phyloP scores from a whole-genome alignment of 2,888 invertebrate genomes.

The Cordilura impudica region DNA sequence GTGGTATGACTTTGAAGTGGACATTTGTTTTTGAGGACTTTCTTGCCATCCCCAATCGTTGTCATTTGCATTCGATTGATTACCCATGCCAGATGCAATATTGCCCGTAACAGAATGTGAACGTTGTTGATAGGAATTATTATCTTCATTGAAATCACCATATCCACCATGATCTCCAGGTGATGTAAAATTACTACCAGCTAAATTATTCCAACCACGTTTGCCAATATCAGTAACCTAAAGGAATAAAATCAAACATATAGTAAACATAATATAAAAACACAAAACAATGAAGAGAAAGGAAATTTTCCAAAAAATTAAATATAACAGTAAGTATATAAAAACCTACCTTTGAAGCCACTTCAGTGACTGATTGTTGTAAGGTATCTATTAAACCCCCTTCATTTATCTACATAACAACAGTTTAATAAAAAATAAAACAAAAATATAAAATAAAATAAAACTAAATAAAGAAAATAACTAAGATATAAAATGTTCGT shows the following conservation, averaged over 20 bases:
- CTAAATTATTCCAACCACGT: conserved; percentile 83
- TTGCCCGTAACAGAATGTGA: conserved; percentile 76
- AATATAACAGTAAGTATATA: not conserved
- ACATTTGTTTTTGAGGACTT: conserved; percentile 68
- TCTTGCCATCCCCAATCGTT: conserved; percentile 77
- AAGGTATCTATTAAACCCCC: conserved; percentile 84
- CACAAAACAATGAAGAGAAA: not conserved
- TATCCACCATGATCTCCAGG: conserved; percentile 72
- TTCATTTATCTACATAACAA: conserved; percentile 82
- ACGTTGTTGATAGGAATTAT: conserved; percentile 75
- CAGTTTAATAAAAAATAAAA: conserved; percentile 72
- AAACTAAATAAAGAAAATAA: conserved; percentile 65
- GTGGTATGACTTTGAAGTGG: conserved; percentile 72
- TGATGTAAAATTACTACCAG: conserved; percentile 79
- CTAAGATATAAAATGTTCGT: too few relatives aligned
- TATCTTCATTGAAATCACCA: conserved; percentile 72
- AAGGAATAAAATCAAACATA: conserved; percentile 2
- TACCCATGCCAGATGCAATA: conserved; percentile 68
- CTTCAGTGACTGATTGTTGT: conserved; percentile 81
- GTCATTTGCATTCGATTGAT: conserved; percentile 66
- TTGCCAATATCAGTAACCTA: conserved; percentile 84
- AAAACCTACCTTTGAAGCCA: conserved; percentile 82
- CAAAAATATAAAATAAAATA: conserved; percentile 62
- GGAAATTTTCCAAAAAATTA: not conserved
- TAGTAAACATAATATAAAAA: not conserved